A percentile compares a stretch with the other conserved stretches of the same genome.
Conservation (phyloP, 2,888 invertebrate species). For the Adela reaumurella region DNA sequence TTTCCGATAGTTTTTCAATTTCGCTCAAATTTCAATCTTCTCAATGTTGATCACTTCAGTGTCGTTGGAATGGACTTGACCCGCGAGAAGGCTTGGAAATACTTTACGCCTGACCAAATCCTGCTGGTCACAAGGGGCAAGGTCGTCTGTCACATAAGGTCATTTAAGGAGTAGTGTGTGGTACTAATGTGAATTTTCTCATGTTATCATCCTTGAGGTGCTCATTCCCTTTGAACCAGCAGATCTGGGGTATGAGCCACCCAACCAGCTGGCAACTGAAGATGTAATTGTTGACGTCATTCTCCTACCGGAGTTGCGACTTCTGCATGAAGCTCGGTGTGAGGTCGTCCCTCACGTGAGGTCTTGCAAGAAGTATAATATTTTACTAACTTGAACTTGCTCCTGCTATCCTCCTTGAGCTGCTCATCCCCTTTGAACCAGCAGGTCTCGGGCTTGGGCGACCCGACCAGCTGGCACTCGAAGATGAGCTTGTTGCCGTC, state of each 20-base stretch:
- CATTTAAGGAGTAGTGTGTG: too few relatives aligned
- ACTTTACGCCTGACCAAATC: too few relatives aligned
- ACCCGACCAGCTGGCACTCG: slow-evolving; percentile 85
- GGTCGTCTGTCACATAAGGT: too few relatives aligned
- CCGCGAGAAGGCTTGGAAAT: too few relatives aligned
- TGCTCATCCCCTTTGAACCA: slow-evolving; percentile 90
- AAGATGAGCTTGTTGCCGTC: slow-evolving; percentile 93
- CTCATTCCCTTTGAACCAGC: slow-evolving; percentile 88
- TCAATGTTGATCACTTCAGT: too few relatives aligned
- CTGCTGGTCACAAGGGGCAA: too few relatives aligned
- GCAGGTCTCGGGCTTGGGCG: slow-evolving; percentile 86
- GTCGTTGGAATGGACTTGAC: too few relatives aligned
- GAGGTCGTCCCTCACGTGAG: too few relatives aligned
- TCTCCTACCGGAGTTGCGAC: slow-evolving; percentile 94
- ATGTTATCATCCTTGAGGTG: slow-evolving; percentile 79
- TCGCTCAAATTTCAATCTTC: too few relatives aligned
- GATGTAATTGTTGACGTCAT: slow-evolving; percentile 90
- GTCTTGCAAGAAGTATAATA: too few relatives aligned
- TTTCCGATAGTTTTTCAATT: too few relatives aligned
- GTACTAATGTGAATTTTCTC: slow-evolving; percentile 74
- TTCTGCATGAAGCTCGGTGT: too few relatives aligned
- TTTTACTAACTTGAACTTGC: slow-evolving; percentile 72
- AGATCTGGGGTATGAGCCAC: slow-evolving; percentile 85
- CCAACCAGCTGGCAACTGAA: slow-evolving; percentile 91
- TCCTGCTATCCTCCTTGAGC: slow-evolving; percentile 78